Base-by-base conservation (phyloP, 1,140 invertebrate species). In the Panulirus ornatus region DNA sequence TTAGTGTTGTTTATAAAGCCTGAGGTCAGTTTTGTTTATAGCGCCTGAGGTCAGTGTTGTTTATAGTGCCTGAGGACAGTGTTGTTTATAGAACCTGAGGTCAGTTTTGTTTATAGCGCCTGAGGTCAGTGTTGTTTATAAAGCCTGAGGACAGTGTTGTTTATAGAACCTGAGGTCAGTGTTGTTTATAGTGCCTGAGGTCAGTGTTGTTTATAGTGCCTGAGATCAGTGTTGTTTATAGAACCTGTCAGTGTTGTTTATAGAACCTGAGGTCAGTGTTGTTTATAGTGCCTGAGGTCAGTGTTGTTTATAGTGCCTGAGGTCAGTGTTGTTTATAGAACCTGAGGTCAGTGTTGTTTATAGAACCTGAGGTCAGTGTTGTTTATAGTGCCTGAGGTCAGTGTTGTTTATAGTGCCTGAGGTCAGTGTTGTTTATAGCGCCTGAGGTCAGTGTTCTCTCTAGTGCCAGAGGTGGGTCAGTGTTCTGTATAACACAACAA, bases 161-260 rank as follows among this genome's bases (percentile, higher is more conserved):
- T 22, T 58, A 58, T 58, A 27, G n/a, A n/a, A n/a, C n/a, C n/a
- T n/a, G n/a, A n/a, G 38, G 70, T 40, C 44, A 73, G n/a, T n/a
- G 73, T 42, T 75, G 83, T 75, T 75, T 66, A 85, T 66, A 30
- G 76, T 79, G 16, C 9, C n/a, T 19, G 76, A 42, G 16, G 76
- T 22, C 9, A 30, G 40, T 27, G 36, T 58, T 19, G n/a, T 14
- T 19, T 58, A 19, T 22, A 66, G n/a, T 66, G 58, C 27, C 58
- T 30, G 30, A 8, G 54, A 22, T 0, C 54, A 9, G 14, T 14
- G 54, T 22, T 58, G 11, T 58, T 22, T 58, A 58, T 58, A 27
- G n/a, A n/a, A n/a, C n/a, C n/a, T n/a, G 70, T 40, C 44, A 73
- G n/a, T n/a, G 73, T 42, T 75, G 83, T 75, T 75, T 66, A 85